phyloP scores from a whole-genome alignment of 2,113 vertebrate genomes.

The Rhineura floridana region DNA sequence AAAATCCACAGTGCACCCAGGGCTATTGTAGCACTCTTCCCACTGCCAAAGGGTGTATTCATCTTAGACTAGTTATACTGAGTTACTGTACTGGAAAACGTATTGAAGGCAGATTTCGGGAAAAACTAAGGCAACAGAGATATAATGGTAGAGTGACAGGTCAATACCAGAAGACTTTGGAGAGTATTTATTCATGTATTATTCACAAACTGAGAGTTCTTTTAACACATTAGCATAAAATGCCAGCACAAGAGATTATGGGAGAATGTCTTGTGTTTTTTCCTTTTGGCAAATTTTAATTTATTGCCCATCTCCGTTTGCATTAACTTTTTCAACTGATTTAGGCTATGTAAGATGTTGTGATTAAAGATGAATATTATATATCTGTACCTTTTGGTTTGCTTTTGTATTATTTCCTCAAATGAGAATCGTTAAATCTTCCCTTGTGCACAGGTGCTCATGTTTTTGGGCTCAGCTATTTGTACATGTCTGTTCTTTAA shows the following conservation, averaged over 20 bases:
- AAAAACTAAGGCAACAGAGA: constrained; percentile 25
- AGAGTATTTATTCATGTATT: constrained; percentile 34
- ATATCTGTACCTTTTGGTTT: constrained; percentile 11
- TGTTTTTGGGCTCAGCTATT: background rate
- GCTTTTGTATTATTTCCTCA: constrained; percentile 47
- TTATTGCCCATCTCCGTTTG: constrained; percentile 44
- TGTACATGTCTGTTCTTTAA: background rate
- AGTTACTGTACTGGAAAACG: constrained; percentile 11
- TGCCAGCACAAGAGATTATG: constrained; percentile 24
- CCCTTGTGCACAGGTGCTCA: background rate
- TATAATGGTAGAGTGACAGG: background rate
- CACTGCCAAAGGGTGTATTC: background rate
- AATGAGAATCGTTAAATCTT: background rate
- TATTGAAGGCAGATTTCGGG: background rate
- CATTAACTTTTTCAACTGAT: constrained; percentile 28
- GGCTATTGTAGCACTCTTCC: background rate
- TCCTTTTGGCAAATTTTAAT: constrained; percentile 35
- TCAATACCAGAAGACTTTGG: constrained; percentile 1
- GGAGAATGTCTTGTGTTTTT: constrained; percentile 22
- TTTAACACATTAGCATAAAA: constrained; percentile 27
- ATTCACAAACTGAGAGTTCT: constrained; percentile 37
- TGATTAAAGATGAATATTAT: constrained; percentile 27
- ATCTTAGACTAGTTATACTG: background rate
- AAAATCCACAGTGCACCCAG: background rate
- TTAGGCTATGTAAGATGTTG: constrained; percentile 31